Conservation (phyloP, 2,797 vertebrate genomes). For the Tiaroga cobitis region DNA sequence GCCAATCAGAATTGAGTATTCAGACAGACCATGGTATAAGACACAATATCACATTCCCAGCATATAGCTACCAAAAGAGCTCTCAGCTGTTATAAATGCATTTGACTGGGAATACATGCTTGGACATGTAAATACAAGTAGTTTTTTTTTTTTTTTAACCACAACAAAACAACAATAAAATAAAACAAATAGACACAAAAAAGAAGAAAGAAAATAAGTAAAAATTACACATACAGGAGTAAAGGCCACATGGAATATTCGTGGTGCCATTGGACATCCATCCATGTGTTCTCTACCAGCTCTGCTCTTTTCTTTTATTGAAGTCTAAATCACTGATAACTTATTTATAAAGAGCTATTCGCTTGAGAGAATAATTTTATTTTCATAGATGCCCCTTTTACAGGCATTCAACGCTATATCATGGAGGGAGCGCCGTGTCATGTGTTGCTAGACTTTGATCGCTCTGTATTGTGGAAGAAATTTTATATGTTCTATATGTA, state of each 20-base stretch:
- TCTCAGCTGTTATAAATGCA: neutral
- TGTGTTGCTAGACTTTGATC: conserved; percentile 76
- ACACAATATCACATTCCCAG: neutral
- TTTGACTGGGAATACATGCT: neutral
- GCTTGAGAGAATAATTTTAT: conserved; percentile 81
- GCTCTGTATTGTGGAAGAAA: too few relatives aligned
- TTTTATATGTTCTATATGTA: too few relatives aligned
- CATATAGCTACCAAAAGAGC: neutral
- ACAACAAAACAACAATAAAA: too few relatives aligned
- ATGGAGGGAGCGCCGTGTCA: conserved; percentile 71
- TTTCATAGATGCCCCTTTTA: conserved; percentile 76
- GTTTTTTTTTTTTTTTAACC: neutral
- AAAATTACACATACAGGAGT: conserved; percentile 42
- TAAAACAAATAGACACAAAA: conserved; percentile 9
- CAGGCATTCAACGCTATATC: conserved; percentile 68
- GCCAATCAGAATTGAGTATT: too few relatives aligned
- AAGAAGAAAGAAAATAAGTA: conserved; percentile 53
- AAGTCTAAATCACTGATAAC: conserved; percentile 77
- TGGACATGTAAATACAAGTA: neutral
- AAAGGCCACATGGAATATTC: neutral
- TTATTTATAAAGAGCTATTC: conserved; percentile 80
- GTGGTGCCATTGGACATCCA: conserved; percentile 48
- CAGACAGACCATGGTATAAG: too few relatives aligned
- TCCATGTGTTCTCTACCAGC: conserved; percentile 50
- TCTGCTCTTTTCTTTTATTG: conserved; percentile 65